Conservation (phyloP, 2,797 vertebrate genomes). For the Cynodonichthys magdalenae region DNA sequence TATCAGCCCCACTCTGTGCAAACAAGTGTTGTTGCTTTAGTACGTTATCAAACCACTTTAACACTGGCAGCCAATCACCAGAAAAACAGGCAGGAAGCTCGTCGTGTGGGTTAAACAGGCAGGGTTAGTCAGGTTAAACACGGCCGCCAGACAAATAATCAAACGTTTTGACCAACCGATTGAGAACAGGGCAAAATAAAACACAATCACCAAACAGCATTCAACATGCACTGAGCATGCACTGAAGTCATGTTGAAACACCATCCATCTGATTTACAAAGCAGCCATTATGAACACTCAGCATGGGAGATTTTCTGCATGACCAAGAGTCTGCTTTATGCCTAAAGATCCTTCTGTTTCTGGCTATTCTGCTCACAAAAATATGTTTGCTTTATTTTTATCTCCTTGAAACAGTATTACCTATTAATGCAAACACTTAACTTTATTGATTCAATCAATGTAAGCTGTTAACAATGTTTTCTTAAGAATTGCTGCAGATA, state of each 20-base stretch:
- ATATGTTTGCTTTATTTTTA: too few relatives aligned
- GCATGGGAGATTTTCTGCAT: slow-evolving; percentile 18
- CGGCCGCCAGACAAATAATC: slow-evolving; percentile 50
- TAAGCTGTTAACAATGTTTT: background rate
- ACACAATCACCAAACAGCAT: slow-evolving; percentile 29
- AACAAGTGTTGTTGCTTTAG: slow-evolving; percentile 60
- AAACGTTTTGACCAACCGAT: slow-evolving; percentile 33
- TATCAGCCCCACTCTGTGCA: slow-evolving; percentile 54
- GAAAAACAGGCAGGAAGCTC: slow-evolving; percentile 56
- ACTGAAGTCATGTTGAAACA: slow-evolving; percentile 60
- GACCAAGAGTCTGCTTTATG: slow-evolving; percentile 1
- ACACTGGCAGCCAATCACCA: slow-evolving; percentile 59
- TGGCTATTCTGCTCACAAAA: background rate
- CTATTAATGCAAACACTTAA: background rate
- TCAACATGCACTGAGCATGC: slow-evolving; percentile 88
- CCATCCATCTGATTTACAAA: slow-evolving; percentile 41
- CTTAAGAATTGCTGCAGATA: too few relatives aligned
- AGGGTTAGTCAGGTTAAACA: slow-evolving; percentile 75
- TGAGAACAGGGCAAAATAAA: slow-evolving; percentile 22
- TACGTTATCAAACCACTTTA: slow-evolving; percentile 61
- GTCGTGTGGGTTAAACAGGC: slow-evolving; percentile 60
- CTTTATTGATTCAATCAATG: background rate
- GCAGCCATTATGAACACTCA: slow-evolving; percentile 49
- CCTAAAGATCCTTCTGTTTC: too few relatives aligned
- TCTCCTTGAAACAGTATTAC: background rate